Percentiles rank a stretch among this genome's conserved stretches.
Evolutionary conservation across 1,140 invertebrate genomes (phyloP).

Genomic region (Spodoptera litura): DNA sequence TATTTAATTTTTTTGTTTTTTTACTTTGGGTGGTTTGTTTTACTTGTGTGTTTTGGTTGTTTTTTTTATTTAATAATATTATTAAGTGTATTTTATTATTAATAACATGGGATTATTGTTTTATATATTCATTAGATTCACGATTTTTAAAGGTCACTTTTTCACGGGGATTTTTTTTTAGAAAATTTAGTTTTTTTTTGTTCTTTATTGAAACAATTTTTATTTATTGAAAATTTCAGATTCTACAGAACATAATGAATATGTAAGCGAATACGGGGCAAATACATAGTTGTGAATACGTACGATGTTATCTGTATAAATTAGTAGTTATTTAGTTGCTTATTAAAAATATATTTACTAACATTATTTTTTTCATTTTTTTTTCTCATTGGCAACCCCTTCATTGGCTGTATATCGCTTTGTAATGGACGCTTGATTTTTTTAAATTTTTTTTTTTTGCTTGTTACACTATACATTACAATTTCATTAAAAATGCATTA

Average conservation of each 20-base stretch:
- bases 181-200: neutral
- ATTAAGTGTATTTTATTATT: neutral
- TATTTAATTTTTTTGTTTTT: too few relatives aligned
- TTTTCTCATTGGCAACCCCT: slow-evolving; percentile 50
- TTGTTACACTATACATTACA: neutral
- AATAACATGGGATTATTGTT: slow-evolving; percentile 7
- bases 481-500: neutral
- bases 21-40: too few relatives aligned
- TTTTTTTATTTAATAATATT: neutral
- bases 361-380: slow-evolving; percentile 49
- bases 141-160: neutral
- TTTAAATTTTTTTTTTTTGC: neutral
- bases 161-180: neutral
- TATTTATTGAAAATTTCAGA: slow-evolving; percentile 61
- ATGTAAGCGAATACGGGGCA: slow-evolving; percentile 39
- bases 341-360: slow-evolving; percentile 49
- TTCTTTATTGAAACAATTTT: slow-evolving; percentile 42
- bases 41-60: neutral
- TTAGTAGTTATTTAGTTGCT: slow-evolving; percentile 52
- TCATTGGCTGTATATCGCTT: slow-evolving; percentile 44
- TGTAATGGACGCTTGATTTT: neutral
- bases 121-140: slow-evolving; percentile 25
- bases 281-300: slow-evolving; percentile 40
- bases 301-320: slow-evolving; percentile 37
- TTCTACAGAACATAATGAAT: slow-evolving; percentile 69